These are phyloP conservation scores for Actenoides hombroni DNA, from an alignment of 2,113 vertebrate species.

Conservation along the genomic window DNA sequence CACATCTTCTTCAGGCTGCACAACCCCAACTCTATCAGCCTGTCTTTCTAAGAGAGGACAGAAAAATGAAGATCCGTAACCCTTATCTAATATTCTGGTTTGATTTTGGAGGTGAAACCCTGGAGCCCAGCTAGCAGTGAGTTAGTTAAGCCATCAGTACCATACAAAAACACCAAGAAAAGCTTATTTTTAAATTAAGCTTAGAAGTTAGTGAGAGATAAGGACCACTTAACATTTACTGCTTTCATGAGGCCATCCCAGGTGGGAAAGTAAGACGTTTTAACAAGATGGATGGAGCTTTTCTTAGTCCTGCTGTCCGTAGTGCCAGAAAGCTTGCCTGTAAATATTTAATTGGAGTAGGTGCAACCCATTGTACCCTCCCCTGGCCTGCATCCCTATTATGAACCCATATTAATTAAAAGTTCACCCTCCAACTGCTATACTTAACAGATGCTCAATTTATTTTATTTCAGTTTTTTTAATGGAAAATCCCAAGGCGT, in stretches of 20 bases:
- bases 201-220: not conserved
- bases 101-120: not conserved
- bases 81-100: no score
- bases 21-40: no score
- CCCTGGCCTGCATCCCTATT: not conserved
- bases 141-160: not conserved
- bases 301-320: not conserved
- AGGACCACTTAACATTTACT: not conserved
- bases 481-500: not conserved
- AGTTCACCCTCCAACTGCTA: not conserved
- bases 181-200: not conserved
- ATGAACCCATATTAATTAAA: not conserved
- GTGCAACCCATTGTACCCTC: not conserved
- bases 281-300: not conserved
- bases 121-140: not conserved
- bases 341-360: not conserved
- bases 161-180: not conserved
- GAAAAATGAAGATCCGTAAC: not conserved
- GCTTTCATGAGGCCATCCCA: not conserved
- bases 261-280: not conserved
- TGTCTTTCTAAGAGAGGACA: no score
- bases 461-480: not conserved
- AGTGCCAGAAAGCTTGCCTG: not conserved
- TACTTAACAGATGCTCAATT: not conserved
- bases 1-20: no score